phyloP scores from a whole-genome alignment of 2,113 vertebrate species.

The Epinephelus fuscoguttatus region DNA sequence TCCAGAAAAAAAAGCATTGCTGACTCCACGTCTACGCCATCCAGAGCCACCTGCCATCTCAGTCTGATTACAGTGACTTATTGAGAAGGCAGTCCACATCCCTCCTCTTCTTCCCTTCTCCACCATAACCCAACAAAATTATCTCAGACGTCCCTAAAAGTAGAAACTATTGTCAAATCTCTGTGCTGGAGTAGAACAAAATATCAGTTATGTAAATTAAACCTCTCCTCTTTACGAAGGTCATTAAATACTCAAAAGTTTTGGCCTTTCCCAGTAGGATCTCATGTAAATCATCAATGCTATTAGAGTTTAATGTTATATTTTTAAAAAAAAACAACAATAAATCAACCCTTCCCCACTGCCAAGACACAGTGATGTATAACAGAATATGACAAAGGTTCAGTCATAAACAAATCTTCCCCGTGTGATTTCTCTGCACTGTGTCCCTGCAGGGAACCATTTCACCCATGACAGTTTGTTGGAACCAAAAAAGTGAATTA shows the following conservation, averaged over 20 bases:
- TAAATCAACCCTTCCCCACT: neutral
- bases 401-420: conserved; percentile 9
- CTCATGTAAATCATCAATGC: conserved; percentile 1
- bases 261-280: neutral
- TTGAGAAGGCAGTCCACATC: neutral
- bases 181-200: neutral
- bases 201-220: neutral
- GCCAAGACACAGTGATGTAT: neutral
- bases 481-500: neutral
- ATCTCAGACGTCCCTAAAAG: neutral
- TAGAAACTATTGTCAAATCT: neutral
- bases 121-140: neutral
- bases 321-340: neutral
- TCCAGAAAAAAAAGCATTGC: neutral
- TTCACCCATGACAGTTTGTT: conserved; percentile 17
- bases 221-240: neutral
- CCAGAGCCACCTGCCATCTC: conserved; percentile 3
- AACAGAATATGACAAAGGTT: conserved; percentile 4
- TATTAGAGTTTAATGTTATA: neutral
- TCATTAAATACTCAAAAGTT: neutral
- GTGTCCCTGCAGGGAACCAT: neutral
- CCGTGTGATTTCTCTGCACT: conserved; percentile 4
- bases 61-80: neutral
- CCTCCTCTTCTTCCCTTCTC: neutral
- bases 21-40: conserved; percentile 7